These are phyloP conservation scores for Hypolimnas misippus DNA, from an alignment of 2,888 invertebrate genomes.

Conservation along the genomic window DNA sequence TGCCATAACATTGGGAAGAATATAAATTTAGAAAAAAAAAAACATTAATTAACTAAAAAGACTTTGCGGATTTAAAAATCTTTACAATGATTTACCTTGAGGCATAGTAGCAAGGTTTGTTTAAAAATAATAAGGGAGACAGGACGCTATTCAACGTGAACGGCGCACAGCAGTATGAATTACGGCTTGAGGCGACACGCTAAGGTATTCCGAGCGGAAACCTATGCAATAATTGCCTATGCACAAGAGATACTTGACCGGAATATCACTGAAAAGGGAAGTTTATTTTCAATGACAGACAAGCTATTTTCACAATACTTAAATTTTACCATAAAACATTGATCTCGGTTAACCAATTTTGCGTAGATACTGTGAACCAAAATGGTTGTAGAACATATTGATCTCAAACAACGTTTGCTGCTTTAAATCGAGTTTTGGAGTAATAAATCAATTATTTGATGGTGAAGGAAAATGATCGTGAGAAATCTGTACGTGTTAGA, in stretches of 20 bases:
- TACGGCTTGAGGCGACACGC: constrained; percentile 3
- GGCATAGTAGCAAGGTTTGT: not conserved
- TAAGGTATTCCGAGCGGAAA: constrained; percentile 11
- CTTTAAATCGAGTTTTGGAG: no score
- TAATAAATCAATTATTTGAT: no score
- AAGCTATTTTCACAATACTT: not conserved
- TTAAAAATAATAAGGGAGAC: not conserved
- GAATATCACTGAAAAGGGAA: constrained; percentile 11
- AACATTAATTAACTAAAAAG: not conserved
- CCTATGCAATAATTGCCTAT: constrained; percentile 14
- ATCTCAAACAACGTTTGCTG: no score
- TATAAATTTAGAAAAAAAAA: no score
- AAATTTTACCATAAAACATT: not conserved
- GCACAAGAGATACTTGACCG: constrained; percentile 10
- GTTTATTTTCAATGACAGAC: constrained; percentile 9
- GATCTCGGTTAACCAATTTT: not conserved
- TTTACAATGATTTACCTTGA: not conserved
- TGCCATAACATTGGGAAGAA: no score
- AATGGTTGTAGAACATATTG: no score
- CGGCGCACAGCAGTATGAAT: constrained; percentile 6
- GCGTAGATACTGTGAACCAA: not conserved
- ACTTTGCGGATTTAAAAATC: not conserved
- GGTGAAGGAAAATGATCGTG: no score
- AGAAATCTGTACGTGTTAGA: no score
- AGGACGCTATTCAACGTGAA: constrained; percentile 3